Base-by-base conservation (phyloP, 2,888 invertebrate genomes). In the Stenolophus ochropezus region DNA sequence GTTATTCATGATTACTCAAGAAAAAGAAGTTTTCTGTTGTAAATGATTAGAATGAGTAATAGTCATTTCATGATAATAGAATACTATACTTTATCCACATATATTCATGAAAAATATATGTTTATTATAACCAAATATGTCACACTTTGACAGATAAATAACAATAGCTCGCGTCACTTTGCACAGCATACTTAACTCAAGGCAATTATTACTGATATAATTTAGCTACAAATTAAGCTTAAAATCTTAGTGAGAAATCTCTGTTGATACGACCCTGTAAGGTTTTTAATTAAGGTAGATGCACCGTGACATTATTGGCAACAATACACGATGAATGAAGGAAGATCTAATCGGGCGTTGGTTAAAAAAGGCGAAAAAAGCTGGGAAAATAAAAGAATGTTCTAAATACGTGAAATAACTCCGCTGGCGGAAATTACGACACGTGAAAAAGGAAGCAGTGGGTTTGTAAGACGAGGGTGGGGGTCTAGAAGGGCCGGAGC, bases 331-430 rank as follows among this genome's bases (percentile, higher is more conserved):
- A 33, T 33, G 65, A 69, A 69, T 69, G 65, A 69, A 69, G 33
- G 65, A 69, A 69, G 65, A 69, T 69, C 65, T 69, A 69, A 69
- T 69, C 65, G 65, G 20, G 65, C 33, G 18, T 18, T 33, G 65
- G 27, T 69, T 33, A 69, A 69, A 69, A 61, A 69, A 61, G 61
- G 33, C 65, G 61, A 69, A 73, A 73, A 73, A 73, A 73, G 23
- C 49, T 49, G 73, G 11, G 53, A 75, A 75, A 75, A 75, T 75
- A 61, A 77, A 61, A 58, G 56, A 76, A 53, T 76, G 75, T 56
- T 56, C 75, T 76, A 76, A 76, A 77, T 77, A 69, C 65, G 78
- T 69, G 69, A 78, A 78, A 77, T 65, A 78, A 27, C 53, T 75
- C 53, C 4, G 51, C 65, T 11, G 51, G 65, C 78, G 78, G 78